Conservation (phyloP, 30 jellyfish, hydroid and myxozoan genomes). For the Turritopsis rubra region DNA sequence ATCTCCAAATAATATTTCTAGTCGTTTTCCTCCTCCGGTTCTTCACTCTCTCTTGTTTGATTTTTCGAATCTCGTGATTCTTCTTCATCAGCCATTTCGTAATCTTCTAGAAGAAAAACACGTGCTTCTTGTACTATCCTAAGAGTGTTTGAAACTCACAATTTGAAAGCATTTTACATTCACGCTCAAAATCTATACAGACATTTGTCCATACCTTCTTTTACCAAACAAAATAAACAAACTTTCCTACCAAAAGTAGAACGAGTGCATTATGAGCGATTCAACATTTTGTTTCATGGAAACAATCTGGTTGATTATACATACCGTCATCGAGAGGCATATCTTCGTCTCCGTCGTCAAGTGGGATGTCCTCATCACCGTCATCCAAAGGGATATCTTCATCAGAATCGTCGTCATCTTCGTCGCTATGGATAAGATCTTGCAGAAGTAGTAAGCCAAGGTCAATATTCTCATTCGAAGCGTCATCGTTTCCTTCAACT, state of each 20-base stretch:
- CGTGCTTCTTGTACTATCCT: too few relatives aligned
- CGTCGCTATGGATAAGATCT: conserved; percentile 79
- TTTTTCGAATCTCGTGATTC: not conserved
- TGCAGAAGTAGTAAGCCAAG: conserved; percentile 44
- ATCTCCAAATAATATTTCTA: not conserved
- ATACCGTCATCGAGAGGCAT: conserved; percentile 15
- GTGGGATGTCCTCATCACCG: conserved; percentile 65
- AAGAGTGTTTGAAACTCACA: too few relatives aligned
- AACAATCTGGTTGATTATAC: too few relatives aligned
- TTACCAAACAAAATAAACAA: too few relatives aligned
- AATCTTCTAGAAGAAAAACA: too few relatives aligned
- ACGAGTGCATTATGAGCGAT: too few relatives aligned
- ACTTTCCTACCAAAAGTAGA: too few relatives aligned
- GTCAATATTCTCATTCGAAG: conserved; percentile 46
- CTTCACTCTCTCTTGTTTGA: not conserved
- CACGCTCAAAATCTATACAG: too few relatives aligned
- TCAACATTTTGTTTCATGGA: too few relatives aligned
- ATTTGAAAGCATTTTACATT: too few relatives aligned
- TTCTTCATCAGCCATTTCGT: not conserved
- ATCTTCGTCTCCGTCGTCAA: conserved; percentile 44
- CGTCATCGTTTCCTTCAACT: conserved; percentile 50
- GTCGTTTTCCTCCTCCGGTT: not conserved
- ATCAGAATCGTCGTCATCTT: conserved; percentile 81
- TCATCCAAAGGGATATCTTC: conserved; percentile 71
- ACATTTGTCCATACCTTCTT: too few relatives aligned